Evolutionary conservation across 2,888 invertebrate species (phyloP), one percentile per base, ranked within the genome.

Genomic region (Agriotes lineatus): DNA sequence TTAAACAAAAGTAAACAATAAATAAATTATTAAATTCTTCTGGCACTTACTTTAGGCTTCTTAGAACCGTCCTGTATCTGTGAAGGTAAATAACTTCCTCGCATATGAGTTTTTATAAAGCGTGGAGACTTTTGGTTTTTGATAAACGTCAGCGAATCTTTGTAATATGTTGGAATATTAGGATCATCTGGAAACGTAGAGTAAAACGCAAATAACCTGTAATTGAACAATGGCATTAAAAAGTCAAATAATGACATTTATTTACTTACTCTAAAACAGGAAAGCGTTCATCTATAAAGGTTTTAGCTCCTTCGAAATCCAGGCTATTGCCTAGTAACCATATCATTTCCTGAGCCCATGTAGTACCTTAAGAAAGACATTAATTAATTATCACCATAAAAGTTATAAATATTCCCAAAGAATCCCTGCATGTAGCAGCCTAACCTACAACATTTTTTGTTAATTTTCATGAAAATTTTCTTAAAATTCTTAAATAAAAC

Each of bases 261-360:
- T 25, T 74, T 69, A 81, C 89, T 88, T 85, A 94, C 93, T 94
- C 94, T 68, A 94, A 85, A 82, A 94, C 94, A 2, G 94, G 93
- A 82, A 91, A 94, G 80, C 94, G 85, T 70, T 90, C 87, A 0
- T 87, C 85, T 0, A 93, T 84, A 0, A 89, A 87, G 12, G 85
- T 84, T 25, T 86, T 85, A 0, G 93, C 91, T 68, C 84, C 87
- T 33, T 87, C 85, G 77, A 91, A 94, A 80, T 94, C 88, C 76
- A 94, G 86, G 77, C 92, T 85, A 79, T 94, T 94, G 0, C 89
- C 90, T 25, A 94, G 82, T 80, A 94, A 84, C 94, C 94, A 94
- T 1, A 93, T 89, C 76, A 94, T 83, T 82, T 94, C 94, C 80
- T 93, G 93, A 0, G 92, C 92, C 91, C 92, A 90, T 4, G 93